Evolutionary conservation across 2,113 vertebrate species (phyloP).

Genomic region (Epinephelus moara): DNA sequence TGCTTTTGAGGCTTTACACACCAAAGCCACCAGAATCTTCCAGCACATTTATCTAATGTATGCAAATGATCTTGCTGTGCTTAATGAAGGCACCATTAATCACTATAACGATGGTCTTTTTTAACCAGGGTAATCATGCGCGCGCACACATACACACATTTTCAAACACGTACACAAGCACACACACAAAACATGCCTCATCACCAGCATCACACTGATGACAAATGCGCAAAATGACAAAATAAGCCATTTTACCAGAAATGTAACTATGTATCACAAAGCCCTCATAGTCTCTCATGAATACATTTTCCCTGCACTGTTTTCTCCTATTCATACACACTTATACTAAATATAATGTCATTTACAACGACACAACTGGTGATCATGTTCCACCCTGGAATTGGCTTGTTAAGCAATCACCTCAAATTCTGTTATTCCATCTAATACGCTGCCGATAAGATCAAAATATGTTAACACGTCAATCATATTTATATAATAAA

Average conservation of each 20-base stretch:
- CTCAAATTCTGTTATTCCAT: slow-evolving; percentile 26
- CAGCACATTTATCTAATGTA: slow-evolving; percentile 84
- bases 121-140: slow-evolving; percentile 83
- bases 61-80: slow-evolving; percentile 85
- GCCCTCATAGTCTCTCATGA: background rate
- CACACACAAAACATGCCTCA: slow-evolving; percentile 43
- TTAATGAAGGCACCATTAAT: slow-evolving; percentile 88
- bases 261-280: slow-evolving; percentile 17
- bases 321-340: background rate
- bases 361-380: slow-evolving; percentile 19
- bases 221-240: slow-evolving; percentile 37
- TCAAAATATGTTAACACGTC: slow-evolving; percentile 34
- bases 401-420: slow-evolving; percentile 14
- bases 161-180: slow-evolving; percentile 39
- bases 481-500: slow-evolving; percentile 60
- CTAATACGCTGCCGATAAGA: slow-evolving; percentile 22
- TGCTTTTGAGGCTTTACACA: slow-evolving; percentile 64
- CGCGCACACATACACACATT: slow-evolving; percentile 39
- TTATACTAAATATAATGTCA: slow-evolving; percentile 12
- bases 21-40: slow-evolving; percentile 75
- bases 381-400: background rate
- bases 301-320: background rate
- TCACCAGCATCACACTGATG: slow-evolving; percentile 42
- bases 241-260: slow-evolving; percentile 33
- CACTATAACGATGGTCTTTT: slow-evolving; percentile 85